These are phyloP conservation scores for Meleagris gallopavo DNA, from an alignment of 2,113 vertebrate genomes.

Conservation along the genomic window DNA sequence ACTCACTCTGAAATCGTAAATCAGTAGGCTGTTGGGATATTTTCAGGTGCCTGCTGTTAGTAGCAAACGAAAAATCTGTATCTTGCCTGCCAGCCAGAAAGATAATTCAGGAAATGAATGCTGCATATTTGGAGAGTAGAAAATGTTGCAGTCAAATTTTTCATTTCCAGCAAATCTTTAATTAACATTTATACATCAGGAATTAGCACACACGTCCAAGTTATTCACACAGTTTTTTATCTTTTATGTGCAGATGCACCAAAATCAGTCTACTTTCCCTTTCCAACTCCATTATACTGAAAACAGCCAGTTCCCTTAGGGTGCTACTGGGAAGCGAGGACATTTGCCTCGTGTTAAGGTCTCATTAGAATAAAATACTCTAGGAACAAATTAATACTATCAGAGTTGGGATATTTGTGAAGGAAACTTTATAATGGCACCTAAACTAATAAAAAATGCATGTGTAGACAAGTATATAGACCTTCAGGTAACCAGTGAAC, in stretches of 20 bases:
- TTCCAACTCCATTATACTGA: not conserved
- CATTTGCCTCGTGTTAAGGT: not conserved
- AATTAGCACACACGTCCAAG: not conserved
- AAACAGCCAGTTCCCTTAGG: not conserved
- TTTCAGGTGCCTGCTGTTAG: conserved; percentile 22
- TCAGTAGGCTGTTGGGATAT: not conserved
- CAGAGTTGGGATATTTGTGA: not conserved
- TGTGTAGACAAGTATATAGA: not conserved
- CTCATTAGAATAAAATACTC: not conserved
- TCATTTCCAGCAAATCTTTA: conserved; percentile 32
- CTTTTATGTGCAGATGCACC: not conserved
- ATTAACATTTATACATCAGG: not conserved
- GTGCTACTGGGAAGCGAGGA: not conserved
- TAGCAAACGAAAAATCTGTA: not conserved
- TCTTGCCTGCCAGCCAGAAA: conserved; percentile 27
- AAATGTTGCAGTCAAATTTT: not conserved
- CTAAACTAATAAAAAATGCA: not conserved
- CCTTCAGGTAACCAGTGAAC: not conserved
- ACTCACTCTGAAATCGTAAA: conserved; percentile 2
- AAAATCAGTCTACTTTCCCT: not conserved
- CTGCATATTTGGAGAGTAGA: not conserved
- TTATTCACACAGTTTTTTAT: not conserved
- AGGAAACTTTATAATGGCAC: not conserved
- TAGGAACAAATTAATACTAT: not conserved
- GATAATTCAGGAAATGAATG: conserved; percentile 41